Evolutionary conservation across 2,888 invertebrate genomes (phyloP), one percentile per base, ranked within the genome.

Genomic region (Agonum fuliginosum): DNA sequence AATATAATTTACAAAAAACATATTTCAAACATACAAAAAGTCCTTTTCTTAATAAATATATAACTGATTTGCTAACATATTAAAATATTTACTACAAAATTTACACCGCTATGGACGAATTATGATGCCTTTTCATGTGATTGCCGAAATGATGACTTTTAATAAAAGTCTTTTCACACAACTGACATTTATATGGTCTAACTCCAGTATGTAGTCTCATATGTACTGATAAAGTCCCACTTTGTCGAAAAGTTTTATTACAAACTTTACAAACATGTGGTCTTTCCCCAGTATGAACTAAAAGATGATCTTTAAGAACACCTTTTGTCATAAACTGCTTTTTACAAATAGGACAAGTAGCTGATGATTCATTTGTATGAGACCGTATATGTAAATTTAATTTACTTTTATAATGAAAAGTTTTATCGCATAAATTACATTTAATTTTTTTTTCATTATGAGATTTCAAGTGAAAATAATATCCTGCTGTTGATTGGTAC

Each of bases 241-340:
- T 14, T 76, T 58, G 37, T 46, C 74, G 27, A 43, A 48, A 74
- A 62, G 6, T 8, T 79, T 80, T 79, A 70, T 76, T 77, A 78
- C 81, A 81, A 17, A 79, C 74, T 19, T 78, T 41, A 62, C 81
- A 81, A 5, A 75, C 51, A 74, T 80, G 78, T 4, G 80, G 80
- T 65, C 78, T 80, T 54, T 82, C 81, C 14, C 81, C 82, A 2
- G 80, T 80, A 72, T 82, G 82, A 41, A 78, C 78, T 79, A 80
- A 81, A 54, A 78, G 74, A 73, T 82, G 82, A 27, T 81, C 79
- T 58, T 74, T 81, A 8, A 82, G 75, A 73, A 82, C 81, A 10
- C 80, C 80, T 10, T 79, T 80, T 46, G 81, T 54, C 30, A 80
- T 80, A 78, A 83, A 83, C 14, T 41, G 72, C 24, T 80, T 77